Percentiles rank a stretch among this genome's conserved stretches.
These are phyloP conservation scores for Proterorhinus semilunaris DNA, from an alignment of 2,113 vertebrate genomes.

Conservation along the genomic window DNA sequence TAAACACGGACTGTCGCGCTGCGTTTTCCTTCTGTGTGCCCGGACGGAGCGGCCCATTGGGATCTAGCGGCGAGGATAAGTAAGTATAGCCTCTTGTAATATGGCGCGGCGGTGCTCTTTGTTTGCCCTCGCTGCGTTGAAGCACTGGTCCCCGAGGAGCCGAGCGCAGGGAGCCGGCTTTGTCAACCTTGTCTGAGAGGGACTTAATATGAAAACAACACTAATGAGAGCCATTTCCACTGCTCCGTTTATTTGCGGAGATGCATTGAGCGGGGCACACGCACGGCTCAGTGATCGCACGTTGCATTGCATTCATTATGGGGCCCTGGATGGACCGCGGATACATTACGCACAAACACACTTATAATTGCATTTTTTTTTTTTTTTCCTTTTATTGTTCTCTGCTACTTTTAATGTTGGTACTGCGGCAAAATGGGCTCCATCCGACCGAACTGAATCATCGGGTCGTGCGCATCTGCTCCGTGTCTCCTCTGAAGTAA, in stretches of 20 bases:
- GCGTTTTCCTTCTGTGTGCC: conserved; percentile 54
- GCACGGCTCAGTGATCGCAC: conserved; percentile 74
- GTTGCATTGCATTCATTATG: conserved; percentile 76
- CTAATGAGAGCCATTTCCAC: conserved; percentile 79
- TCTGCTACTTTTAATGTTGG: conserved; percentile 68
- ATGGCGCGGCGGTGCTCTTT: conserved; percentile 67
- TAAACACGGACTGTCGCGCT: conserved; percentile 45
- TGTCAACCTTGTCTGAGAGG: conserved; percentile 76
- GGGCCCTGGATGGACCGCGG: conserved; percentile 73
- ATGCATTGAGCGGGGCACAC: conserved; percentile 65
- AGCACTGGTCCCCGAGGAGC: conserved; percentile 71
- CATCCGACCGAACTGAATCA: conserved; percentile 56
- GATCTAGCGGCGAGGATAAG: conserved; percentile 64
- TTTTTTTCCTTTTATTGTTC: conserved; percentile 72
- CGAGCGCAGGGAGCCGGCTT: conserved; percentile 66
- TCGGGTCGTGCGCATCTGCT: conserved; percentile 45
- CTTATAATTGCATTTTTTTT: conserved; percentile 75
- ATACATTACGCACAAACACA: conserved; percentile 74
- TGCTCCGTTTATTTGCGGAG: conserved; percentile 77
- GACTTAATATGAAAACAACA: conserved; percentile 79
- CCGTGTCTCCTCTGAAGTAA: conserved; percentile 2
- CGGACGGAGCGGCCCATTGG: conserved; percentile 58
- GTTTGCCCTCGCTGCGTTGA: conserved; percentile 73
- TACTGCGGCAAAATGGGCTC: conserved; percentile 61
- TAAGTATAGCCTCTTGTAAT: conserved; percentile 69